Conservation (phyloP, 1,140 invertebrate species). For the Drosophila mayri region DNA sequence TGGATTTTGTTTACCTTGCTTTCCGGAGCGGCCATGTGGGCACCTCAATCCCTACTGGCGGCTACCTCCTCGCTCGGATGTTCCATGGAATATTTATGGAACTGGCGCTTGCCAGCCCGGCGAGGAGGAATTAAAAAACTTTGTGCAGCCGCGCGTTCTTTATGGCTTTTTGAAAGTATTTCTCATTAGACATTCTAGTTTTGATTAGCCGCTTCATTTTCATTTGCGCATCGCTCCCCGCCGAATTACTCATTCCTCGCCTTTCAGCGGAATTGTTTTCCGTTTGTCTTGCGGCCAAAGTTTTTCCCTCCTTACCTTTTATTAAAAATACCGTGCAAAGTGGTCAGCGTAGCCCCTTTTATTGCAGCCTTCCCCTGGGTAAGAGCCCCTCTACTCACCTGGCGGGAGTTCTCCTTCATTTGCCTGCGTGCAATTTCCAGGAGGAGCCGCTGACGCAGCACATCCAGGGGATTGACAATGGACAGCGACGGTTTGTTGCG, state of each 20-base stretch:
- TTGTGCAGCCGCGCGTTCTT: conserved; percentile 37
- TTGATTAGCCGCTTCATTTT: conserved; percentile 66
- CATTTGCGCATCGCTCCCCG: conserved; percentile 19
- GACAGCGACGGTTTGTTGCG: conserved; percentile 89
- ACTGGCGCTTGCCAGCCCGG: background rate
- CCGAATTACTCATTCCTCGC: conserved; percentile 48
- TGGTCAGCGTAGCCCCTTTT: conserved; percentile 35
- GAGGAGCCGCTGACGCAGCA: conserved; percentile 90
- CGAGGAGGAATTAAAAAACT: conserved; percentile 63
- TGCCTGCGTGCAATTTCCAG: conserved; percentile 91
- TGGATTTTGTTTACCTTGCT: conserved; percentile 51
- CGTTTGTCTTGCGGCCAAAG: conserved; percentile 59
- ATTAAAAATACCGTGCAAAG: conserved; percentile 72
- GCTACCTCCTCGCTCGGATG: background rate
- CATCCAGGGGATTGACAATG: conserved; percentile 92
- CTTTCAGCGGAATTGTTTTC: conserved; percentile 45
- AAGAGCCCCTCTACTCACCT: conserved; percentile 73
- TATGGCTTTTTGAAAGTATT: conserved; percentile 48
- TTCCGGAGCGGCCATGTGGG: conserved; percentile 34
- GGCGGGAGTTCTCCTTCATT: conserved; percentile 88
- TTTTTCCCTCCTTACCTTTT: conserved; percentile 58
- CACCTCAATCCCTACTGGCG: conserved; percentile 20
- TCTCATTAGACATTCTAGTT: conserved; percentile 72
- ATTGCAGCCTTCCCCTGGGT: conserved; percentile 2
- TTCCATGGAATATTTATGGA: conserved; percentile 24